Base-by-base conservation (phyloP, 2,888 invertebrate species). In the Digitonthophagus gazella region DNA sequence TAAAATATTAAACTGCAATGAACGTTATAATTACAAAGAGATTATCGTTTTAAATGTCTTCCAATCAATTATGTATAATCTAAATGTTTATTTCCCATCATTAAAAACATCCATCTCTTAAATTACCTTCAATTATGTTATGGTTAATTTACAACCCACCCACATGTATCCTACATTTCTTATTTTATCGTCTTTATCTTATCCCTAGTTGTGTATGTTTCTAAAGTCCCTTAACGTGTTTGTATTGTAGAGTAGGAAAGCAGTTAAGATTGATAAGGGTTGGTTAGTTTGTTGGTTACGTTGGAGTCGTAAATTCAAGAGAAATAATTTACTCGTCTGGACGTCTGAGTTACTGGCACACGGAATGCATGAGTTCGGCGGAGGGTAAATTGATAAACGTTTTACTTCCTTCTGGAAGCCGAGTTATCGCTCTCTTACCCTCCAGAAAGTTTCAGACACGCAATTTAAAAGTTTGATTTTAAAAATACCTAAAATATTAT, bases 371-470 rank as follows among this genome's bases (percentile, higher is more conserved):
- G 28, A 6, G 28, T 44, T 44, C 11, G 8, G 6, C 11, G 28
- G 28, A 71, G 74, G 75, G 75, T 78, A 75, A 76, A 76, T 74
- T 77, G 76, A 77, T 77, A 76, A 78, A 76, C 77, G 77, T 74
- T 75, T 73, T 71, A 74, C 72, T 74, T 74, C 75, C 76, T 75
- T 70, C 72, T 71, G 65, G 67, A 16, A 66, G 65, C 67, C 44
- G 63, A 44, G 28, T 44, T 44, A 44, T 44, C 28, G 28, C 28
- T 11, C 28, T 44, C 28, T n/a, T n/a, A n/a, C n/a, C n/a, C n/a
- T n/a, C n/a, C n/a, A n/a, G n/a, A n/a, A n/a, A n/a, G n/a, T n/a
- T n/a, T n/a, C n/a, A n/a, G n/a, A n/a, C n/a, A n/a, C n/a, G n/a
- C n/a, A n/a, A n/a, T n/a, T n/a, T n/a, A n/a, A n/a, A n/a, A n/a